These are phyloP conservation scores for Clytia hemisphaerica DNA, from an alignment of 30 jellyfish, hydroid and myxozoan genomes.

Conservation along the genomic window DNA sequence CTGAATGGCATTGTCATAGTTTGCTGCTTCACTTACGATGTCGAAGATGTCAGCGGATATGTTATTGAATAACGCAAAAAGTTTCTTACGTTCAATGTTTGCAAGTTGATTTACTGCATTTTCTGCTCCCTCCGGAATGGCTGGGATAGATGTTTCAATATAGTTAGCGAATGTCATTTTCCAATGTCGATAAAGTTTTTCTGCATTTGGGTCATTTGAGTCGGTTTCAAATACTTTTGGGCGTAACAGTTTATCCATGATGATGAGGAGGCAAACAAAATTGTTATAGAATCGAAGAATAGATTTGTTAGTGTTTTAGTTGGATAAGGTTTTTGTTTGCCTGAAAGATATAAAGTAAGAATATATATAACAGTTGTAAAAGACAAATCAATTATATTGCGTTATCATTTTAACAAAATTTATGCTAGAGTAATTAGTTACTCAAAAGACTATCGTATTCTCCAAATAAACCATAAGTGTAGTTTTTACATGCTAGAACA, in stretches of 20 bases:
- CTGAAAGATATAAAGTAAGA: no score
- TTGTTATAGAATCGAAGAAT: no score
- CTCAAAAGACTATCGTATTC: no score
- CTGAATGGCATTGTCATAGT: constrained; percentile 39
- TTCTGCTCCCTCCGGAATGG: neutral
- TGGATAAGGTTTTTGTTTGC: no score
- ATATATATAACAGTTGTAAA: no score
- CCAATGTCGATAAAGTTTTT: constrained; percentile 53
- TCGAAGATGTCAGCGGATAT: constrained; percentile 48
- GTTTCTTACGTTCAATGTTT: constrained; percentile 34
- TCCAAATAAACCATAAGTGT: no score
- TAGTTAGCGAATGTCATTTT: constrained; percentile 43
- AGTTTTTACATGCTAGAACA: no score
- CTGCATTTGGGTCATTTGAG: constrained; percentile 36
- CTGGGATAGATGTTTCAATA: constrained; percentile 12
- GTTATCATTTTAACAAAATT: no score
- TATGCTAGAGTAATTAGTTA: no score
- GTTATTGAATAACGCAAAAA: constrained; percentile 34
- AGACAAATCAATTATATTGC: no score
- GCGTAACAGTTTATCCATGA: constrained; percentile 40
- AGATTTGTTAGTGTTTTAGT: no score
- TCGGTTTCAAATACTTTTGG: constrained; percentile 42
- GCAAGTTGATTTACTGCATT: constrained; percentile 14
- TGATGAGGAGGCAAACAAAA: no score
- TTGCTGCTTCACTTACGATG: constrained; percentile 26